Base-by-base conservation (phyloP, 2,113 vertebrate species). In the Pipra filicauda region DNA sequence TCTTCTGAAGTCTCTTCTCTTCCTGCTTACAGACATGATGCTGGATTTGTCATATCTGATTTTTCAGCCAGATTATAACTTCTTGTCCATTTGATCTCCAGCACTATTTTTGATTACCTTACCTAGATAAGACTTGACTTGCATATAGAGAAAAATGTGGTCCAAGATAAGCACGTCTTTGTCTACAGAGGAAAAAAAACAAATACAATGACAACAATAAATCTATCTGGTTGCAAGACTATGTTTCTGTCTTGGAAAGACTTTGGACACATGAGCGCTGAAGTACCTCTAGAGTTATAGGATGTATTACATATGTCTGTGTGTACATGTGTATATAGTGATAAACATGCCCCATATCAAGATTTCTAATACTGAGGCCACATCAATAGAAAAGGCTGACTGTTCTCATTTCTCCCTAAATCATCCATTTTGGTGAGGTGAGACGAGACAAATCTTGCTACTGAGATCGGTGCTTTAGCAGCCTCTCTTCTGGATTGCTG, bases 221-320 rank as follows among this genome's bases (percentile, higher is more conserved):
- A 83, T 74, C 51, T 49, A 12, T 22, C 28, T 76, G 16, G 2
- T 43, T 82, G 44, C 66, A 89, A 43, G 27, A 62, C 52, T 70
- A 15, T 15, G 8, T 81, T 77, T 80, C 33, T 86, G 39, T 65
- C 57, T 80, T 5, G 1, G 43, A 58, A 81, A 61, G 58, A 66
- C 71, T 81, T 92, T 79, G 86, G 35, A 57, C 70, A 19, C 30
- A 4, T 2, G 5, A 55, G 18, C 12, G 65, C 35, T 59, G 57
- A 77, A 33, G 11, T 51, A 79, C 22, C 24, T 69, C 31, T 35
- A 20, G 65, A 17, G 12, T 65, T 86, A 2, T 44, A 71, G 78
- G 39, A 64, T 0, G 0, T 14, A 14, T 46, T 85, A 51, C 0
- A 0, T 9, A 0, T 5, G n/a, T 3, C 5, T 54, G 16, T 39